Conservation (phyloP, 2,113 vertebrate species). For the Turdus rufiventris region DNA sequence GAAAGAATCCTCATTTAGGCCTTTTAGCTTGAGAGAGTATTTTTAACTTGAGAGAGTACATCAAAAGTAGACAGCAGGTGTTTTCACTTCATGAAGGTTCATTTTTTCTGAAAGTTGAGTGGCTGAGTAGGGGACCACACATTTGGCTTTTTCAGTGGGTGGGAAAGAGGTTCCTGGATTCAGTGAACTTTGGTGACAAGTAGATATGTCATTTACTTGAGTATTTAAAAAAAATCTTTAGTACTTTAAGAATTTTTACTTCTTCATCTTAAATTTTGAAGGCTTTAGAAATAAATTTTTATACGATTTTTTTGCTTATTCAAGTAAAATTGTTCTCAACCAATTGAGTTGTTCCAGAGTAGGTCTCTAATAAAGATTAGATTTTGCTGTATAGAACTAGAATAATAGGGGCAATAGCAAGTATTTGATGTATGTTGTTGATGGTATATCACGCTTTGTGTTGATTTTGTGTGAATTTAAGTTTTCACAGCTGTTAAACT, state of each 20-base stretch:
- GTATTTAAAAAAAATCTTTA: not conserved
- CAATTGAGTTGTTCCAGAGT: not conserved
- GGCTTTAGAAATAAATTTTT: not conserved
- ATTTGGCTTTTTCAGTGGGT: not conserved
- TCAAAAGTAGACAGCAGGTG: not conserved
- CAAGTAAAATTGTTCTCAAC: not conserved
- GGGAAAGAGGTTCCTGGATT: not conserved
- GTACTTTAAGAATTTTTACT: not conserved
- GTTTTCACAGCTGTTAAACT: not conserved
- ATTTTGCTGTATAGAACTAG: not conserved
- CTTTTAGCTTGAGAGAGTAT: not conserved
- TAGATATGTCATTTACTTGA: not conserved
- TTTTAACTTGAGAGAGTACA: not conserved
- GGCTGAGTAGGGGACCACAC: rapidly evolving
- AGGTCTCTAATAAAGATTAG: not conserved
- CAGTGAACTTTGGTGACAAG: not conserved
- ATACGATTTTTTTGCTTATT: not conserved
- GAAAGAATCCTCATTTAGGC: not conserved
- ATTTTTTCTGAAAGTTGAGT: not conserved
- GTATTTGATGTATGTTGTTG: not conserved
- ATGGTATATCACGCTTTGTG: not conserved
- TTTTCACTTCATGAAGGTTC: not conserved
- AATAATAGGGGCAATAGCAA: not conserved
- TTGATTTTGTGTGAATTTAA: not conserved
- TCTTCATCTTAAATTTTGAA: not conserved